Evolutionary conservation across 2,113 vertebrate species (phyloP), one percentile per base, ranked within the genome.

Genomic region (Vireo altiloquus): DNA sequence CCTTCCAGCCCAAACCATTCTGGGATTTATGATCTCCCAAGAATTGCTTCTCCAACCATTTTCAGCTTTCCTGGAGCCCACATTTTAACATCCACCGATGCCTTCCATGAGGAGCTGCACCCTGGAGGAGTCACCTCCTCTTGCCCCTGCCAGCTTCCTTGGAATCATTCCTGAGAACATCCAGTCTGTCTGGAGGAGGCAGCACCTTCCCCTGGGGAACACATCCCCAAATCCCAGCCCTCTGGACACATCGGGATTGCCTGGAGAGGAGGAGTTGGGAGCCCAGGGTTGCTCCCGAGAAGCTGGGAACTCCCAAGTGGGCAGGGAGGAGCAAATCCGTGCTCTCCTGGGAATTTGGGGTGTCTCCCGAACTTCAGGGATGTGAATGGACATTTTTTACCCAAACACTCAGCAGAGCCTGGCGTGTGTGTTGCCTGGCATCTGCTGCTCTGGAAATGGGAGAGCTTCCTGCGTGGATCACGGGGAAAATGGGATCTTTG

Each of bases 391-490:
- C 7, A 4, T 12, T 5, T 61, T 88, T 68, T 72, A 33, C n/a
- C 42, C 56, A 44, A 78, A 61, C 11, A n/a, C 7, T 31, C 56
- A 49, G 28, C 31, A 35, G 20, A 60, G 21, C 11, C 27, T 39
- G 39, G 39, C 39, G 39, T 39, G 39, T n/a, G n/a, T n/a, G n/a
- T n/a, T n/a, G n/a, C n/a, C n/a, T n/a, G n/a, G n/a, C n/a, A n/a
- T n/a, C n/a, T n/a, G n/a, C n/a, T n/a, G n/a, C 50, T 75, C 24
- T 37, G 47, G 47, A 71, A 92, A 44, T 6, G 28, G 33, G 24
- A 82, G 30, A 9, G 16, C 28, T 79, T 75, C 70, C 65, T 4
- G 1, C 0, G 0, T 22, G 28, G 56, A 31, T 49, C 40, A 23
- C n/a, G n/a, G 8, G 56, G 40, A n/a, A 69, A 77, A 25, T 0